Evolutionary conservation across 2,113 vertebrate species (phyloP), one percentile per base, ranked within the genome.

Genomic region (Onychostruthus taczanowskii): DNA sequence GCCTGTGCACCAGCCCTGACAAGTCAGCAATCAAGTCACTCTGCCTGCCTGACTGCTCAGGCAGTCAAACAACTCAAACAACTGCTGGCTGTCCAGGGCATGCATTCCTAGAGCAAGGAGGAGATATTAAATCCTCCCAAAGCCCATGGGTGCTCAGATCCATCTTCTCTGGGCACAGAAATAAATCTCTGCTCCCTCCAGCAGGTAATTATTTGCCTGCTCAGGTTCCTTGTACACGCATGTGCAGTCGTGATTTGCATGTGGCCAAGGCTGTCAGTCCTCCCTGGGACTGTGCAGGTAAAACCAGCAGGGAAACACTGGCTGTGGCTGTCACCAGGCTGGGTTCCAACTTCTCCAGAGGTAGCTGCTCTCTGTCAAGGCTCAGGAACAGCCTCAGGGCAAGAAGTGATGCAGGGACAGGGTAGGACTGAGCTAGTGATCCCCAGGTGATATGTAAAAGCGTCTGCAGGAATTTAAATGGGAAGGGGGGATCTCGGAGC

Each of bases 101-200:
- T 4, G 6, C 41, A 19, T 75, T 90, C 50, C 58, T 69, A 9
- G 58, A 49, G 46, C 46, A 76, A 76, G 59, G 46, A 96, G 70
- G 67, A 88, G 70, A 69, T 93, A 79, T 90, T 84, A 93, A 92
- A 92, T 84, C 76, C 46, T 70, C 53, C 68, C 76, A 83, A 92
- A 95, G 50, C 75, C 79, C 83, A 28, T 53, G 59, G 72, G 84
- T 76, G 37, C 70, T 93, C 78, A 85, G 53, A 72, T 69, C 67
- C 63, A 20, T 66, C 78, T 94, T 76, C 53, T 56, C 24, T 74
- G 69, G 63, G 58, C 82, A 43, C 37, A 85, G 67, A 77, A 95
- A 83, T 49, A 66, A 83, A 76, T 53, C 74, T 49, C 62, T 43
- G 6, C 70, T 79, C 74, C 53, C 23, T 92, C 62, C 67, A 87